Percentiles rank a stretch among this genome's conserved stretches.
Evolutionary conservation across 2,797 vertebrate genomes (phyloP).

Genomic region (Hemibagrus guttatus): DNA sequence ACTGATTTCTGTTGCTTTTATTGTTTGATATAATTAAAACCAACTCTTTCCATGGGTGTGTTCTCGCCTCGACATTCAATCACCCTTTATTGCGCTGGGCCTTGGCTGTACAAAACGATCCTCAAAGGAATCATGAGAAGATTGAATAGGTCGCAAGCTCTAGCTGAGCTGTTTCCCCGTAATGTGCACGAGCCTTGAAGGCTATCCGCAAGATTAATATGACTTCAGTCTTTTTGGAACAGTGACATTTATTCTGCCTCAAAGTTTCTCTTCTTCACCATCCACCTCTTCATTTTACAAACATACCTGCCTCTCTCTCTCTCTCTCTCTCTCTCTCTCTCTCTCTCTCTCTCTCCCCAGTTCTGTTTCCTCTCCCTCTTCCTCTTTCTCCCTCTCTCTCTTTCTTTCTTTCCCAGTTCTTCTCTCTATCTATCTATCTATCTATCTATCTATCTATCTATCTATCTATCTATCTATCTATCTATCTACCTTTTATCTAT

Average conservation of each 20-base stretch:
- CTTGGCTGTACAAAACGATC: constrained; percentile 64
- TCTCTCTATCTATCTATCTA: too few relatives aligned
- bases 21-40: constrained; percentile 76
- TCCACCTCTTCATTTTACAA: constrained; percentile 63
- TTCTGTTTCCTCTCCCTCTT: too few relatives aligned
- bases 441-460: too few relatives aligned
- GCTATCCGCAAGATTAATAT: constrained; percentile 74
- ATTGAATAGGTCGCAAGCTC: constrained; percentile 68
- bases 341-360: constrained; percentile 13
- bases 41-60: constrained; percentile 56
- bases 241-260: constrained; percentile 72
- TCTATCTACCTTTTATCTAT: too few relatives aligned
- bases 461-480: too few relatives aligned
- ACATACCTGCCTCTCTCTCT: neutral
- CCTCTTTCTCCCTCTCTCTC: too few relatives aligned
- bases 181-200: constrained; percentile 69
- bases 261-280: constrained; percentile 64
- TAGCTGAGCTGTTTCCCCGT: constrained; percentile 69
- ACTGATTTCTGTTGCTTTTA: constrained; percentile 66
- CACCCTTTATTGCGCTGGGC: constrained; percentile 69
- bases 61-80: constrained; percentile 63
- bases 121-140: constrained; percentile 62
- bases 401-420: too few relatives aligned
- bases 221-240: constrained; percentile 71
- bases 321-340: neutral